Evolutionary conservation across 2,797 vertebrate genomes (phyloP).

Genomic region (Mustela erminea): DNA sequence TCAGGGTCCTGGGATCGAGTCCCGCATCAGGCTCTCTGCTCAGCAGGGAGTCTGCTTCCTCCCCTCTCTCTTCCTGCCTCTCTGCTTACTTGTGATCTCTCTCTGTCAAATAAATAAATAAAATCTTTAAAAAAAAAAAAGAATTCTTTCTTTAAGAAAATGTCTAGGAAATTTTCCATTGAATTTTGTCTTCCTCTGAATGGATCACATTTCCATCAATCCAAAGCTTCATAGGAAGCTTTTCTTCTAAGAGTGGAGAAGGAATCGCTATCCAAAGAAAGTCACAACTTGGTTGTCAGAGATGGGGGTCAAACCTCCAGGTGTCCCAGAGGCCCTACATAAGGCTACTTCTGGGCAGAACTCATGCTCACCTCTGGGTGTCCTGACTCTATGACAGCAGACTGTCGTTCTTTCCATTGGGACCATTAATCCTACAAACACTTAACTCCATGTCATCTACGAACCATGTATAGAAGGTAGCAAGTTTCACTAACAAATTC

Average conservation of each 20-base stretch:
- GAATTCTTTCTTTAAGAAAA: too few relatives aligned
- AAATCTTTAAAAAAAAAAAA: too few relatives aligned
- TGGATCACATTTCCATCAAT: background rate
- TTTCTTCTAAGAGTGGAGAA: background rate
- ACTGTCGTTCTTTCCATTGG: background rate
- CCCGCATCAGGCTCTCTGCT: too few relatives aligned
- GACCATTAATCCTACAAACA: background rate
- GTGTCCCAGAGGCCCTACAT: rapidly evolving
- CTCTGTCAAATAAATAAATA: too few relatives aligned
- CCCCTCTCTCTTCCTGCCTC: too few relatives aligned
- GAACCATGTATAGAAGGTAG: background rate
- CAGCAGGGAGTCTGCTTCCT: too few relatives aligned
- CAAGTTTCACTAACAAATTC: background rate
- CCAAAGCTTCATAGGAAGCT: background rate
- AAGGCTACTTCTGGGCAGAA: too few relatives aligned
- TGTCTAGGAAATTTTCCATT: background rate
- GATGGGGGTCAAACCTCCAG: background rate
- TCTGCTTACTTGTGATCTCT: too few relatives aligned
- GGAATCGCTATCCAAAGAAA: background rate
- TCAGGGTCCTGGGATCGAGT: too few relatives aligned
- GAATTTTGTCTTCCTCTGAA: background rate
- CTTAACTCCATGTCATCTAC: background rate
- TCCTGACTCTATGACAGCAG: background rate
- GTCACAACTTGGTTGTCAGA: background rate
- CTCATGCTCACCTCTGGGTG: background rate